Conservation (phyloP, 2,797 vertebrate species). For the Falco concolor region DNA sequence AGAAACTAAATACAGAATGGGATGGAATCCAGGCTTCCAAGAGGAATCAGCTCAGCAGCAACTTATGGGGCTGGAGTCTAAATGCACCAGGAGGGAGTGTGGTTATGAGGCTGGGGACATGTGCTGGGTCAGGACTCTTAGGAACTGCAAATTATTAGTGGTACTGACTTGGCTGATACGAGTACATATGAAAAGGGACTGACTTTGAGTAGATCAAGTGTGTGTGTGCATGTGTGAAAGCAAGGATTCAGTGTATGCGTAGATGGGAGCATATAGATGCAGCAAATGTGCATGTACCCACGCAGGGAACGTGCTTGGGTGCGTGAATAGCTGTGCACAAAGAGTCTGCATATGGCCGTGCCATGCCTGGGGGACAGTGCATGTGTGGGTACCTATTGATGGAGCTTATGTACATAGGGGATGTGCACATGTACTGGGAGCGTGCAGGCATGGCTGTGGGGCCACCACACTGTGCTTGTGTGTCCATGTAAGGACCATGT, state of each 20-base stretch:
- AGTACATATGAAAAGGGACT: background rate
- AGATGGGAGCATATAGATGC: background rate
- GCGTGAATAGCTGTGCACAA: background rate
- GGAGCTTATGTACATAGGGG: background rate
- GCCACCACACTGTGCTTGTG: background rate
- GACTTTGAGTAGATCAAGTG: background rate
- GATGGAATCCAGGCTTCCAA: background rate
- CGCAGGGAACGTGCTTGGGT: background rate
- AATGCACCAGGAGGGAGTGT: background rate
- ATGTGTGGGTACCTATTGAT: background rate
- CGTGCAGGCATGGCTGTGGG: background rate
- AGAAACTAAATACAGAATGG: background rate
- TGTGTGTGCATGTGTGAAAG: background rate
- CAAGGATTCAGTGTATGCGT: background rate
- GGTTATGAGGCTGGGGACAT: background rate
- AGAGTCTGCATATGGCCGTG: background rate
- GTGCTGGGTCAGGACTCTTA: background rate
- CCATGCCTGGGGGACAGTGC: background rate
- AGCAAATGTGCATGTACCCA: background rate
- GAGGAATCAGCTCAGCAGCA: background rate
- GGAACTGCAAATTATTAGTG: background rate
- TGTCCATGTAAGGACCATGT: background rate
- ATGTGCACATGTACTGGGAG: too few species aligned
- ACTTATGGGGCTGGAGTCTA: background rate
- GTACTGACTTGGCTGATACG: background rate